These are phyloP conservation scores for Dolichallabes microphthalmus DNA, from an alignment of 2,113 vertebrate species.

Conservation along the genomic window DNA sequence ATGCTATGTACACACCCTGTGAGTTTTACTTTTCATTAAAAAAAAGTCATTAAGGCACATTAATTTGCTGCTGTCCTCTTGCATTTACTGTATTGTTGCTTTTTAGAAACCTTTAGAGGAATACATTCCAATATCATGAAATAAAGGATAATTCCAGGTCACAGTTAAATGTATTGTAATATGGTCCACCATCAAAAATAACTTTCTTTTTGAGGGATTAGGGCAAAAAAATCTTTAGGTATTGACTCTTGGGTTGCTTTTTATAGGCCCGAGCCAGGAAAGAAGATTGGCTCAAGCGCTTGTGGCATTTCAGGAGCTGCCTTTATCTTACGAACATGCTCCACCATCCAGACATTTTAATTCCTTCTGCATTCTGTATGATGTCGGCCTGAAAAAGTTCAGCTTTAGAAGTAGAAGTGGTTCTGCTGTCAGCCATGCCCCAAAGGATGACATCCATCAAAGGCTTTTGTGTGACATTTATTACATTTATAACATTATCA, in stretches of 20 bases:
- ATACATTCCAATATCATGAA: slow-evolving; percentile 26
- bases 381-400: slow-evolving; percentile 28
- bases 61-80: neutral
- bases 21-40: neutral
- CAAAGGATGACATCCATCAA: slow-evolving; percentile 47
- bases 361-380: slow-evolving; percentile 5
- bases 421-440: slow-evolving; percentile 31
- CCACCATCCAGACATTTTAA: slow-evolving; percentile 24
- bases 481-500: slow-evolving; percentile 52
- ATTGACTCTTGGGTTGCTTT: slow-evolving; percentile 36
- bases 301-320: slow-evolving; percentile 21
- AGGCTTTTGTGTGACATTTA: slow-evolving; percentile 43
- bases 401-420: slow-evolving; percentile 37
- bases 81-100: slow-evolving; percentile 29
- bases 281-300: slow-evolving; percentile 11
- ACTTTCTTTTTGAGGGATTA: slow-evolving; percentile 20
- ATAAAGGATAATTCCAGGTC: slow-evolving; percentile 30
- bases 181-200: slow-evolving; percentile 31
- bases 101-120: slow-evolving; percentile 13
- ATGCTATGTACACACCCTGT: too few species aligned
- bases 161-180: slow-evolving; percentile 36
- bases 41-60: neutral
- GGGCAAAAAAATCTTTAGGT: slow-evolving; percentile 25
- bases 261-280: slow-evolving; percentile 2
- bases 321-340: slow-evolving; percentile 15